A percentile compares a stretch with the other conserved stretches of the same genome.
These are phyloP conservation scores for Sebastolobus alascanus DNA, from an alignment of 2,797 vertebrate species.

Conservation along the genomic window DNA sequence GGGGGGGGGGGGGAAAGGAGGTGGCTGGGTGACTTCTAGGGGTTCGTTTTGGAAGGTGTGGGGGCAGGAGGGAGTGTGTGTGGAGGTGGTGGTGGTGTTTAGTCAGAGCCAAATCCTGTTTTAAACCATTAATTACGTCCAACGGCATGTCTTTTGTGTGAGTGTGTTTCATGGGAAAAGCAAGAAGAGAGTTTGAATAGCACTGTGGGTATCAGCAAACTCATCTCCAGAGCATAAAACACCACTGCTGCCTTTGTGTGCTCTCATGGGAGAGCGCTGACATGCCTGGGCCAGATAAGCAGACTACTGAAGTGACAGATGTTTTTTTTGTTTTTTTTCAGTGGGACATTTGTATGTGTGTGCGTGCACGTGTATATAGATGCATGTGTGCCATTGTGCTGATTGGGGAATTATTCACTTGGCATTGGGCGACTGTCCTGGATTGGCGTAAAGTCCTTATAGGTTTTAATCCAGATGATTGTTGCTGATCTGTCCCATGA, in stretches of 20 bases:
- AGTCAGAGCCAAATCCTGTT: constrained; percentile 40
- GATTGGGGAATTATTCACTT: constrained; percentile 60
- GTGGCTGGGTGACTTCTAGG: constrained; percentile 37
- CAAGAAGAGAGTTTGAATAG: constrained; percentile 79
- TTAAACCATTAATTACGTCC: constrained; percentile 84
- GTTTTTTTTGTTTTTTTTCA: constrained; percentile 26
- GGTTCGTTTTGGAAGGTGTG: constrained; percentile 45
- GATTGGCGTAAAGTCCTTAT: constrained; percentile 60
- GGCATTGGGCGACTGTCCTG: constrained; percentile 45
- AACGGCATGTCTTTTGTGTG: constrained; percentile 79
- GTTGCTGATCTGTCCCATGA: constrained; percentile 48
- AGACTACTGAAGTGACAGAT: constrained; percentile 67
- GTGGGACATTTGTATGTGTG: constrained; percentile 5
- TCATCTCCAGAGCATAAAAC: constrained; percentile 70
- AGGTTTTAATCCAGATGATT: constrained; percentile 76
- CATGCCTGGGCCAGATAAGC: constrained; percentile 80
- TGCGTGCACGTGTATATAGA: constrained; percentile 1
- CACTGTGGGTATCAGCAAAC: constrained; percentile 60
- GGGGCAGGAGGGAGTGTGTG: not conserved
- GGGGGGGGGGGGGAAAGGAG: constrained; percentile 9
- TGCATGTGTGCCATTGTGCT: constrained; percentile 38
- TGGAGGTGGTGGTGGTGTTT: constrained; percentile 22
- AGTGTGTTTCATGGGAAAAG: constrained; percentile 63
- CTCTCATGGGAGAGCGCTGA: constrained; percentile 55
- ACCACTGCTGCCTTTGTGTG: constrained; percentile 57